Evolutionary conservation across 2,888 invertebrate genomes (phyloP).

Genomic region (Noctua pronuba): DNA sequence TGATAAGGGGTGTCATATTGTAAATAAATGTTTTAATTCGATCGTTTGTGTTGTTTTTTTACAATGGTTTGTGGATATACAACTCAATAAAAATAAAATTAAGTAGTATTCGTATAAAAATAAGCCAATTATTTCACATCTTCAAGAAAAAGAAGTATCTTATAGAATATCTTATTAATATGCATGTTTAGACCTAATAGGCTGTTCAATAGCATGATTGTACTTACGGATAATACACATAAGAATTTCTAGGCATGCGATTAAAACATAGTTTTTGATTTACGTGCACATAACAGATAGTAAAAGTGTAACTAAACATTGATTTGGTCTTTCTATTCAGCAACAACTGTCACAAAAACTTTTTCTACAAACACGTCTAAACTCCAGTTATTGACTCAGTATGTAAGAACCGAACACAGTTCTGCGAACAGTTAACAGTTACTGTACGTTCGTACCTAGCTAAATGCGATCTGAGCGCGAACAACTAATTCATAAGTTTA

Average conservation of each 20-base stretch:
- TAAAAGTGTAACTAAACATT: neutral
- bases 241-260: neutral
- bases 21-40: neutral
- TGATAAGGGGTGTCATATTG: conserved; percentile 49
- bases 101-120: neutral
- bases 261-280: neutral
- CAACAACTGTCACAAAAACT: neutral
- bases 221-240: neutral
- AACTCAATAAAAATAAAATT: neutral
- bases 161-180: too few relatives aligned
- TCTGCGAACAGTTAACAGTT: too few relatives aligned
- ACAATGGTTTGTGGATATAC: neutral
- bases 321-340: too few relatives aligned
- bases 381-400: neutral
- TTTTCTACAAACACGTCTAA: neutral
- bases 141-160: neutral
- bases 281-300: neutral
- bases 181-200: neutral
- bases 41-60: neutral
- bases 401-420: neutral
- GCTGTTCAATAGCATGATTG: neutral
- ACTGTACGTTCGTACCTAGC: neutral
- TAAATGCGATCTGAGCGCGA: conserved; percentile 41
- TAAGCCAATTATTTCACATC: neutral
- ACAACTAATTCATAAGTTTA: conserved; percentile 56